phyloP scores from a whole-genome alignment of 2,797 vertebrate genomes.

The Anabas testudineus region DNA sequence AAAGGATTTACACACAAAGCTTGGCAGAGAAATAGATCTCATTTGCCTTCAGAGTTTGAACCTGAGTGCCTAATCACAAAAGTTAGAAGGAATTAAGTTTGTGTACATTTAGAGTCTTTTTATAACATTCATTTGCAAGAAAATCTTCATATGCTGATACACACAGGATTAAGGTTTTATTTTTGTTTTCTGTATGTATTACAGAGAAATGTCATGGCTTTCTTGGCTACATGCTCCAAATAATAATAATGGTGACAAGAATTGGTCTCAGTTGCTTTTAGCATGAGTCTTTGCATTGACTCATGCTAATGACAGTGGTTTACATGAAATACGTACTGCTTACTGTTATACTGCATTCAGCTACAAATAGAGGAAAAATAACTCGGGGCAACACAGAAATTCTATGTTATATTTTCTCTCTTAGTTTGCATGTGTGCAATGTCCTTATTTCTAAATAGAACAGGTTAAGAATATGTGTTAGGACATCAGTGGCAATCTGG shows the following conservation, averaged over 20 bases:
- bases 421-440: slow-evolving; percentile 1
- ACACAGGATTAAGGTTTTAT: slow-evolving; percentile 34
- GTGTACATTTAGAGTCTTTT: slow-evolving; percentile 61
- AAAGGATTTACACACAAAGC: slow-evolving; percentile 81
- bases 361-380: not conserved
- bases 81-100: slow-evolving; percentile 70
- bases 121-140: slow-evolving; percentile 67
- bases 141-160: slow-evolving; percentile 48
- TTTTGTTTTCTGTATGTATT: slow-evolving; percentile 27
- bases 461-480: slow-evolving; percentile 69
- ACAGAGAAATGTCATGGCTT: slow-evolving; percentile 48
- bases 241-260: slow-evolving; percentile 1
- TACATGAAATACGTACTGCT: slow-evolving; percentile 5
- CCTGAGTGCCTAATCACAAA: slow-evolving; percentile 63
- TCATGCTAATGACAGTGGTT: not conserved
- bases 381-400: slow-evolving; percentile 12
- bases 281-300: not conserved
- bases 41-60: slow-evolving; percentile 77
- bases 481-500: slow-evolving; percentile 72
- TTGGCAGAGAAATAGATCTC: slow-evolving; percentile 69
- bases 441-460: slow-evolving; percentile 49
- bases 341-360: not conserved
- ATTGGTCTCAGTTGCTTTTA: not conserved
- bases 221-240: slow-evolving; percentile 53
- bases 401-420: slow-evolving; percentile 19